These are phyloP conservation scores for Spilarctia lutea DNA, from an alignment of 2,888 invertebrate species.

Conservation along the genomic window DNA sequence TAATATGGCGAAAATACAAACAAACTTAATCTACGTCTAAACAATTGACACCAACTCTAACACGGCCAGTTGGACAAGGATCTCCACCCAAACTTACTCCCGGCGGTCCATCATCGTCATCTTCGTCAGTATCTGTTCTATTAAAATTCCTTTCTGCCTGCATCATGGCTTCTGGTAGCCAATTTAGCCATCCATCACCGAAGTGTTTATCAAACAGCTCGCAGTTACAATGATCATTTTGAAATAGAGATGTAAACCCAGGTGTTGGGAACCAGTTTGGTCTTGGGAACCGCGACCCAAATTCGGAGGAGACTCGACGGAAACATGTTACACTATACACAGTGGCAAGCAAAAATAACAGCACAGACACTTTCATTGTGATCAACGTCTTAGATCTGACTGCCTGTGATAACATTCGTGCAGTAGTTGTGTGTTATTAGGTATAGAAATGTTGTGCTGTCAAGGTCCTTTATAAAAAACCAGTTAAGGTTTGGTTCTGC, in stretches of 20 bases:
- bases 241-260: neutral
- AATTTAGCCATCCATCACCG: slow-evolving; percentile 2
- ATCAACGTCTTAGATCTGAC: neutral
- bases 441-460: slow-evolving; percentile 1
- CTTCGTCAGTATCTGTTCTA: neutral
- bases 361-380: slow-evolving; percentile 14
- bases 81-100: neutral
- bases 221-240: slow-evolving; percentile 1
- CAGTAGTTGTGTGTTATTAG: neutral
- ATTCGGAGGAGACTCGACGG: neutral
- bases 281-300: neutral
- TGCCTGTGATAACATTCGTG: neutral
- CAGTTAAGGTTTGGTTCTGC: neutral
- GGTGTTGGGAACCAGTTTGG: neutral
- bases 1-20: neutral
- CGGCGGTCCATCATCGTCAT: neutral
- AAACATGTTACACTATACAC: slow-evolving; percentile 1
- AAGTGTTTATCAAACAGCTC: slow-evolving; percentile 9
- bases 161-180: slow-evolving; percentile 9
- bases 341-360: neutral
- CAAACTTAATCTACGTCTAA: neutral
- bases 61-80: neutral
- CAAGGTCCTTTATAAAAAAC: slow-evolving; percentile 12
- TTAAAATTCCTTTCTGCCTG: slow-evolving; percentile 4
- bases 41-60: neutral